Evolutionary conservation across 2,888 invertebrate species (phyloP).

Genomic region (Seladonia tumulorum): DNA sequence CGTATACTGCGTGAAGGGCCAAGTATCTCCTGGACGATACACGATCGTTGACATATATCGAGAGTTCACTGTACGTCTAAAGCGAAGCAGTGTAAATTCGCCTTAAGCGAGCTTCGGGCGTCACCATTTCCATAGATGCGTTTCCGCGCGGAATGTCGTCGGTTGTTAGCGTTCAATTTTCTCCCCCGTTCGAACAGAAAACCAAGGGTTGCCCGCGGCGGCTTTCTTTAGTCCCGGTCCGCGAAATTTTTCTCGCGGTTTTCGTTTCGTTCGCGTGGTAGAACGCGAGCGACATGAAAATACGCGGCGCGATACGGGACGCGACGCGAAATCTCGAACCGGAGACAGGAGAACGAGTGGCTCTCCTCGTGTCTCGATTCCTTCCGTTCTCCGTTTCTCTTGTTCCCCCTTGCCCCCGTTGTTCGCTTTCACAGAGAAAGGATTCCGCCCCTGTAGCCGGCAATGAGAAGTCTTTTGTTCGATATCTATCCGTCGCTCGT

Average conservation of each 20-base stretch:
- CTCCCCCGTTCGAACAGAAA: neutral
- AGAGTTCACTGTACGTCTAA: too few relatives aligned
- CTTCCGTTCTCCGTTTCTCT: neutral
- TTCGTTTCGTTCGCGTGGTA: too few relatives aligned
- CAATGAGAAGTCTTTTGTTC: constrained; percentile 44
- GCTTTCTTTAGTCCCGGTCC: neutral
- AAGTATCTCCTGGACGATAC: too few relatives aligned
- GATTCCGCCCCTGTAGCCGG: constrained; percentile 7
- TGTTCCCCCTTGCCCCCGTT: neutral
- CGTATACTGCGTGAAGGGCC: too few relatives aligned
- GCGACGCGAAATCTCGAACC: neutral
- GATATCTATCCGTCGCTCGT: constrained; percentile 51
- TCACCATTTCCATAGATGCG: too few relatives aligned
- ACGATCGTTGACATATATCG: too few relatives aligned
- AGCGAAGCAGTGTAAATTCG: too few relatives aligned
- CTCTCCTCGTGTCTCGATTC: neutral
- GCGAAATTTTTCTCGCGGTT: neutral
- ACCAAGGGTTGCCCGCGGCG: neutral
- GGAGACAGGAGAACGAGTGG: neutral
- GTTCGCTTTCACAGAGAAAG: constrained; percentile 21
- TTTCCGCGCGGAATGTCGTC: neutral
- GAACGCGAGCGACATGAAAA: neutral
- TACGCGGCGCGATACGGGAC: neutral
- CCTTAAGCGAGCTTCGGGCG: too few relatives aligned
- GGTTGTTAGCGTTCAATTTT: neutral